Conservation (phyloP, 2,113 vertebrate species). For the Litocranius walleri region DNA sequence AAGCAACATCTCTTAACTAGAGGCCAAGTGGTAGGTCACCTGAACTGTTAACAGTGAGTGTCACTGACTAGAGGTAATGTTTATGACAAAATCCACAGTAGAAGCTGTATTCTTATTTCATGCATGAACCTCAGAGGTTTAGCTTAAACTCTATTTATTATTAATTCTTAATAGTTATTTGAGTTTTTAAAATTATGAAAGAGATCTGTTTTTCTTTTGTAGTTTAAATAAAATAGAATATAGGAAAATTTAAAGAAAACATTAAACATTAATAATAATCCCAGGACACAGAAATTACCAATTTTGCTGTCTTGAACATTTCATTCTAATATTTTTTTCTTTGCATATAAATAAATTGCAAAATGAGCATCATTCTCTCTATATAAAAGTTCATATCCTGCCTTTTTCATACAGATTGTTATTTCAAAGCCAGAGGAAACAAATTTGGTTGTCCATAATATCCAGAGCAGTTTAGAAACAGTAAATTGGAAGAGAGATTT, state of each 20-base stretch:
- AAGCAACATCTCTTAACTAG: neutral
- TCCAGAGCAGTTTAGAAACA: neutral
- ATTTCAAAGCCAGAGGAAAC: neutral
- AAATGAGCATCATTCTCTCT: neutral
- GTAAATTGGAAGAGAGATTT: conserved; percentile 2
- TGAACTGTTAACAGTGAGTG: neutral
- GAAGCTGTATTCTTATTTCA: neutral
- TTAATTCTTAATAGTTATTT: neutral
- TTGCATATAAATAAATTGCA: neutral
- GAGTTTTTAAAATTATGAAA: neutral
- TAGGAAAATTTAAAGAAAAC: neutral
- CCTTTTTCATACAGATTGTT: neutral
- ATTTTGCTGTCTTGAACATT: neutral
- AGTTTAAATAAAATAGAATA: neutral
- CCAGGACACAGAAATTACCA: neutral
- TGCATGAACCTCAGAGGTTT: neutral
- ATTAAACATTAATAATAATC: neutral
- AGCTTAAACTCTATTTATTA: neutral
- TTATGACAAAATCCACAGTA: neutral
- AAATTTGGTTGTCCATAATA: conserved; percentile 17
- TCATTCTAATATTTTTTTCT: neutral
- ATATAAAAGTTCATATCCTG: neutral
- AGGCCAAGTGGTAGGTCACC: neutral
- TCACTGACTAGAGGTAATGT: neutral
- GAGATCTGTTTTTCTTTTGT: neutral